These are phyloP conservation scores for Flexamia atlantica DNA, from an alignment of 2,888 invertebrate species.

Conservation along the genomic window DNA sequence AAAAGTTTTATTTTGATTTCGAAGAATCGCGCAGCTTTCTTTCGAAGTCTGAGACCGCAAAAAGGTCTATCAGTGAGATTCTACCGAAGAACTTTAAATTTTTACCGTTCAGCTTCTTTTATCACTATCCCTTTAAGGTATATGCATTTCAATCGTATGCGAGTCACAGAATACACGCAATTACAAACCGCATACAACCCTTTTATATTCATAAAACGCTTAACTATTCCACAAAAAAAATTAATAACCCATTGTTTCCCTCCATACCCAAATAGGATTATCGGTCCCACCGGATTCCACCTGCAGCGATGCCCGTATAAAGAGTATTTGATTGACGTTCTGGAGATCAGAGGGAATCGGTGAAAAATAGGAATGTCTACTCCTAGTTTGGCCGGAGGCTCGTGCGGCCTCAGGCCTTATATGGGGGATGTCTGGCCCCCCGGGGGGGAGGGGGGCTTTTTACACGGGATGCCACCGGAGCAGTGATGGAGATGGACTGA, in stretches of 20 bases:
- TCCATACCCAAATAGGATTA: constrained; percentile 16
- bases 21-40: too few species aligned
- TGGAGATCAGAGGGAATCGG: constrained; percentile 24
- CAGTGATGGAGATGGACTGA: background rate
- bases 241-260: constrained; percentile 7
- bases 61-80: too few species aligned
- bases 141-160: too few species aligned
- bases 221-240: background rate
- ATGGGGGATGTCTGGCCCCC: constrained; percentile 24
- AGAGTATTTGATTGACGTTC: constrained; percentile 18
- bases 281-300: background rate
- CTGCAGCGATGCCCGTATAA: background rate
- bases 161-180: too few species aligned
- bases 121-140: too few species aligned
- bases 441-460: constrained; percentile 36
- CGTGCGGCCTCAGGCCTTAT: constrained; percentile 2
- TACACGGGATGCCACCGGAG: constrained; percentile 6
- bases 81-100: too few species aligned
- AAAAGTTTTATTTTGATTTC: too few species aligned
- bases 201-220: too few species aligned
- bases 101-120: too few species aligned
- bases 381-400: constrained; percentile 1
- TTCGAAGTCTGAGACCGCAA: too few species aligned
- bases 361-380: constrained; percentile 37
- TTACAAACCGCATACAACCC: too few species aligned